Conservation (phyloP, 2,888 invertebrate genomes). For the Meteorus colon region DNA sequence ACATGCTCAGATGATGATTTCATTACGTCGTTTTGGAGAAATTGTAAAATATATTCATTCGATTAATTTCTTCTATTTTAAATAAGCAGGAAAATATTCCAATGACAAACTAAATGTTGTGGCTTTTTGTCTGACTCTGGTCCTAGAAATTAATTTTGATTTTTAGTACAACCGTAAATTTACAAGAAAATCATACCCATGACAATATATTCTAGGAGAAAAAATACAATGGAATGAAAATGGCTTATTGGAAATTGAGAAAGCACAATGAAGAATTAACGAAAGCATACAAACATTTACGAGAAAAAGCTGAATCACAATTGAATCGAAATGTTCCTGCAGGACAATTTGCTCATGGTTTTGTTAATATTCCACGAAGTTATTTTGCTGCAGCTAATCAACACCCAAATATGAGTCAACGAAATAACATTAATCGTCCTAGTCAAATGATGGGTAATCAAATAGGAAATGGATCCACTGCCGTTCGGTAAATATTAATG, state of each 20-base stretch:
- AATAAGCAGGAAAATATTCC: not conserved
- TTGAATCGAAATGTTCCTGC: not conserved
- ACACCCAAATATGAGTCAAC: not conserved
- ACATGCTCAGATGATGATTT: slow-evolving; percentile 45
- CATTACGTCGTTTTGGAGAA: slow-evolving; percentile 45
- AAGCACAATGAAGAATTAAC: not conserved
- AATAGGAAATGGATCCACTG: not conserved
- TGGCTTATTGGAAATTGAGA: slow-evolving; percentile 12
- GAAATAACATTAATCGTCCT: not conserved
- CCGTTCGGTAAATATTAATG: not conserved
- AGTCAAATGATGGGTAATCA: not conserved
- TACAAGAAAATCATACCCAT: not conserved
- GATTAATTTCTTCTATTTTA: not conserved
- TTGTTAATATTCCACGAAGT: not conserved
- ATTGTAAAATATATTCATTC: slow-evolving; percentile 41
- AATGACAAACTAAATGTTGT: not conserved
- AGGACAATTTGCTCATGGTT: not conserved
- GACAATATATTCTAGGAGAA: slow-evolving; percentile 50
- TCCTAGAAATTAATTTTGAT: not conserved
- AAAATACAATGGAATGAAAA: slow-evolving; percentile 52
- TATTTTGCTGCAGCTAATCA: not conserved
- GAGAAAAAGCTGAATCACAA: not conserved
- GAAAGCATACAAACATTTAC: not conserved
- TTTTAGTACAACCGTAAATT: not conserved
- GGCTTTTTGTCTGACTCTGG: not conserved